These are phyloP conservation scores for Meriones psammophilus DNA, from an alignment of 2,797 vertebrate genomes.

Conservation along the genomic window DNA sequence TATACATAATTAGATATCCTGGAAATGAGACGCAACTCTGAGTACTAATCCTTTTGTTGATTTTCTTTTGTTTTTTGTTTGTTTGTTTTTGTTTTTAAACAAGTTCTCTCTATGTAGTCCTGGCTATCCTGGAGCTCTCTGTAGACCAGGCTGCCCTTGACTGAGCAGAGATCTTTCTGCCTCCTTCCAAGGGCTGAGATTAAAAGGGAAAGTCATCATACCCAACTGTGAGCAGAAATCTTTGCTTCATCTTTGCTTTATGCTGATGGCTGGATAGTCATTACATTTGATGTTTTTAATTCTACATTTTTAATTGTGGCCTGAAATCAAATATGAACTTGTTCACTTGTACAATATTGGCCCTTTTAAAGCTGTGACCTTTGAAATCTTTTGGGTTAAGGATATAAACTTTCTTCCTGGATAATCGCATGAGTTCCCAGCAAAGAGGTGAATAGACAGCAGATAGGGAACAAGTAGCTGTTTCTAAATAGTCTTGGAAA, in stretches of 20 bases:
- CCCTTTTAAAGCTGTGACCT: neutral
- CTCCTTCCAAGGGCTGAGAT: neutral
- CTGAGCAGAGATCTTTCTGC: neutral
- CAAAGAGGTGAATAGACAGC: neutral
- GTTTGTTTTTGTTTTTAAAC: neutral
- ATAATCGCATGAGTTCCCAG: constrained; percentile 32
- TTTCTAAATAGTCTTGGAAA: neutral
- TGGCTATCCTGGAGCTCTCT: neutral
- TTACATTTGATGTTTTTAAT: neutral
- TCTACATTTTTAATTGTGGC: neutral
- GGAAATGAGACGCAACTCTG: neutral
- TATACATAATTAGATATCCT: neutral
- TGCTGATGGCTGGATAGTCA: neutral
- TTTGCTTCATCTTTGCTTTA: neutral
- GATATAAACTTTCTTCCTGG: neutral
- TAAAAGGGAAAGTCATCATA: neutral
- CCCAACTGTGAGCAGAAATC: neutral
- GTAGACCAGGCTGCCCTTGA: neutral
- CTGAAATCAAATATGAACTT: neutral
- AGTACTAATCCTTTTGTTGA: neutral
- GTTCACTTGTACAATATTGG: neutral
- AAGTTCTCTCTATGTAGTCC: neutral
- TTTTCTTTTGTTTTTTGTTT: neutral
- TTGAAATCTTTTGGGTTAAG: neutral
- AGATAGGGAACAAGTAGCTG: neutral